Evolutionary conservation across 2,888 invertebrate species (phyloP).

Genomic region (Acleris literana): DNA sequence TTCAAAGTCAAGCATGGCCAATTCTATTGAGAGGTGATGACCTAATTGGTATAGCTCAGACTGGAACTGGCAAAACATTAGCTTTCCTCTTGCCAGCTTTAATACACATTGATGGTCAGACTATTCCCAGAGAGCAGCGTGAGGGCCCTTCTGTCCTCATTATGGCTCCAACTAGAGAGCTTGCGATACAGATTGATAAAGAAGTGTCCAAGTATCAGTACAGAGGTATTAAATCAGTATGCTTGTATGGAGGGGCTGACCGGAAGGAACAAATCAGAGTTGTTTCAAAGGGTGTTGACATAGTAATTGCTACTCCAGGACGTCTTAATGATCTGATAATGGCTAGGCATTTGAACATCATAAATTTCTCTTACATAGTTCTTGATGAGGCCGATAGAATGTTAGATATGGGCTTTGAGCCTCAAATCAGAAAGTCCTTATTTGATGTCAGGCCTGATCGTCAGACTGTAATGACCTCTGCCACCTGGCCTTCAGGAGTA

Average conservation of each 20-base stretch:
- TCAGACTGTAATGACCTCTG: slow-evolving; percentile 98
- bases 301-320: slow-evolving; percentile 97
- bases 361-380: slow-evolving; percentile 92
- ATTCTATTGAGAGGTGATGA: slow-evolving; percentile 95
- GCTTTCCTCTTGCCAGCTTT: slow-evolving; percentile 96
- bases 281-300: slow-evolving; percentile 92
- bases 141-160: slow-evolving; percentile 94
- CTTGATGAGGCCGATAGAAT: slow-evolving; percentile 96
- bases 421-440: slow-evolving; percentile 92
- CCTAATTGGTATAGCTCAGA: slow-evolving; percentile 98
- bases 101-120: slow-evolving; percentile 95
- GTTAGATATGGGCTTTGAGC: slow-evolving; percentile 94
- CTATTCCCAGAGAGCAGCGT: slow-evolving; percentile 87
- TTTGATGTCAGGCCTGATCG: slow-evolving; percentile 93
- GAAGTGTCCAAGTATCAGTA: slow-evolving; percentile 96
- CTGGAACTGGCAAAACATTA: slow-evolving; percentile 97
- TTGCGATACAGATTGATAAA: slow-evolving; percentile 95
- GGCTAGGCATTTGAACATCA: slow-evolving; percentile 88
- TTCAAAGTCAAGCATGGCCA: slow-evolving; percentile 98
- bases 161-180: slow-evolving; percentile 95
- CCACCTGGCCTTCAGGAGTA: slow-evolving; percentile 97
- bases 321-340: slow-evolving; percentile 94
- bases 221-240: slow-evolving; percentile 93
- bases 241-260: slow-evolving; percentile 95
- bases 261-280: slow-evolving; percentile 90